A percentile compares a stretch with the other conserved stretches of the same genome.
Conservation (phyloP, 2,113 vertebrate species). For the Siniperca knerii region DNA sequence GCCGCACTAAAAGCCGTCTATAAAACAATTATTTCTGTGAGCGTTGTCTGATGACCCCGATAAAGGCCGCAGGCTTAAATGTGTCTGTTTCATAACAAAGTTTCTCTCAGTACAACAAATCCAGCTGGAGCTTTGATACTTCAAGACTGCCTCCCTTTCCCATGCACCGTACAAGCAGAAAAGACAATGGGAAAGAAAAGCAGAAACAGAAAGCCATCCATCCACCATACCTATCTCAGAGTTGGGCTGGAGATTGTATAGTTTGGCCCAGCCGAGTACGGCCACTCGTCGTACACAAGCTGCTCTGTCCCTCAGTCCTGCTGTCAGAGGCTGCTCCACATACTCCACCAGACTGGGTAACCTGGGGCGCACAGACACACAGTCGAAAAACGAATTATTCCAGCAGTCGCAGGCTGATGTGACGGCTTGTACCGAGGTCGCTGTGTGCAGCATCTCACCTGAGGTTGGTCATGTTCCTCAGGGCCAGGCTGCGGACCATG, state of each 20-base stretch:
- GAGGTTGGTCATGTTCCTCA: conserved; percentile 94
- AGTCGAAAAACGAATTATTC: not conserved
- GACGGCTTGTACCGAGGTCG: not conserved
- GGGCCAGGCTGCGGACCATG: conserved; percentile 93
- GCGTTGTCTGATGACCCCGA: not conserved
- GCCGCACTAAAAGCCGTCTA: not conserved
- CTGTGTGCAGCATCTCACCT: conserved; percentile 77
- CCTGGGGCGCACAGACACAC: conserved; percentile 74
- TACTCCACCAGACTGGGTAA: conserved; percentile 94
- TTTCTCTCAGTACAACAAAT: not conserved
- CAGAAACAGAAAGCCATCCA: not conserved
- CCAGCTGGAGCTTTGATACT: not conserved
- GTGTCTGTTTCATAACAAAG: too few relatives aligned
- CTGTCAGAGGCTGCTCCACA: conserved; percentile 91
- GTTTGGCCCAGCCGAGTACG: conserved; percentile 95
- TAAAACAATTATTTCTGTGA: not conserved
- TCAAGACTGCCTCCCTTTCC: not conserved
- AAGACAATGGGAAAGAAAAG: not conserved
- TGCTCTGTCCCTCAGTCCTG: conserved; percentile 91
- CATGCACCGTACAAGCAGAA: not conserved
- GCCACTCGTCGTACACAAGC: conserved; percentile 94
- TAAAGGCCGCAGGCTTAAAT: not conserved
- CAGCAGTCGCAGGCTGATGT: not conserved
- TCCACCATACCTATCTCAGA: conserved; percentile 87
- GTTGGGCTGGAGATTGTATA: conserved; percentile 89